Conservation (phyloP, 2,113 vertebrate species). For the Oenanthe melanoleuca region DNA sequence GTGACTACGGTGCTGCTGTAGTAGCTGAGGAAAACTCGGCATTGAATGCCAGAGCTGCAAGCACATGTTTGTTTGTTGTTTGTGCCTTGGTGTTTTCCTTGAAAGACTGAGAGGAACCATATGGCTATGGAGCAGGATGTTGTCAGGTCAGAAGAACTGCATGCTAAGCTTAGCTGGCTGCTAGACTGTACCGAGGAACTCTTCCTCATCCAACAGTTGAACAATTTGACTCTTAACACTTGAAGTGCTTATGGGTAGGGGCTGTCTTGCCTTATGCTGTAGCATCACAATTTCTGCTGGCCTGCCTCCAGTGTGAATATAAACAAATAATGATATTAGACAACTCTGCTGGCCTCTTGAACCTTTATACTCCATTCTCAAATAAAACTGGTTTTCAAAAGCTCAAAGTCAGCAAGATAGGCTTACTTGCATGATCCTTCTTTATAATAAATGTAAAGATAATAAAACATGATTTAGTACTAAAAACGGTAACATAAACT, state of each 20-base stretch:
- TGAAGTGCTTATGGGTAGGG: background rate
- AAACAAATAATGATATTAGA: background rate
- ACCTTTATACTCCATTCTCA: background rate
- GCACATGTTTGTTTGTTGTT: fast-evolving
- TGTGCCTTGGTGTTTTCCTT: background rate
- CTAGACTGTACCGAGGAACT: background rate
- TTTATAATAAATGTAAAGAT: background rate
- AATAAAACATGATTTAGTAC: background rate
- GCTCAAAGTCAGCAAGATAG: background rate
- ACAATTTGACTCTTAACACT: background rate
- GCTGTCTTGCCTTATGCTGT: background rate
- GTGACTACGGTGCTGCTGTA: background rate
- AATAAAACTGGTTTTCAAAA: background rate
- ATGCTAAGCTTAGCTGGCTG: background rate
- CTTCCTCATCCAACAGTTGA: background rate
- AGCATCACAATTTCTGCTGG: background rate
- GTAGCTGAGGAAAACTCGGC: background rate
- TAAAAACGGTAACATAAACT: background rate
- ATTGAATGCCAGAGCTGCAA: fast-evolving
- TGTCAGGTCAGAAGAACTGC: background rate
- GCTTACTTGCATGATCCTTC: background rate
- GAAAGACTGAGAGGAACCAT: background rate
- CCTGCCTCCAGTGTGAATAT: background rate
- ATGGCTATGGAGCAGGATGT: fast-evolving
- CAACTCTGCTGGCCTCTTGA: background rate